Conservation (phyloP, 1,140 invertebrate genomes). For the Dinoponera quadriceps region DNA sequence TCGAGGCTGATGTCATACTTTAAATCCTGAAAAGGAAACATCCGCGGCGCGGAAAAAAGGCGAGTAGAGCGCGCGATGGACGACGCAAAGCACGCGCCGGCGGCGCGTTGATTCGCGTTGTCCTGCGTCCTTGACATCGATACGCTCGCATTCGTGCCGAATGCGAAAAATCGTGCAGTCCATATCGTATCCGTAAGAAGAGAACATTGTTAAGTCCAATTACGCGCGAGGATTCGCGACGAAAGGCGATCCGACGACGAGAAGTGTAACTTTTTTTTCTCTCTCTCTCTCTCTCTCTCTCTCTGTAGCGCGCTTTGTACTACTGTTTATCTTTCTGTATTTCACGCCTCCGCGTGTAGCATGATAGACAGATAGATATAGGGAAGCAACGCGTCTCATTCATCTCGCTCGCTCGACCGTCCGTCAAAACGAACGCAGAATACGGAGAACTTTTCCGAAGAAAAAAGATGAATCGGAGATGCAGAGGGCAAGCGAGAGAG, state of each 20-base stretch:
- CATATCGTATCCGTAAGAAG: slow-evolving; percentile 57
- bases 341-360: neutral
- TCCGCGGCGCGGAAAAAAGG: slow-evolving; percentile 38
- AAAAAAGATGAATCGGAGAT: neutral
- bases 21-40: slow-evolving; percentile 72
- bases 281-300: too few relatives aligned
- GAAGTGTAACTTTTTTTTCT: neutral
- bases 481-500: neutral
- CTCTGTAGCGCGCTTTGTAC: neutral
- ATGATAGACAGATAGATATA: too few relatives aligned
- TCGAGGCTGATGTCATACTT: slow-evolving; percentile 69
- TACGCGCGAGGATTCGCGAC: slow-evolving; percentile 32
- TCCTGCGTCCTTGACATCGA: slow-evolving; percentile 72
- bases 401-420: neutral
- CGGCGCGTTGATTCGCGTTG: slow-evolving; percentile 42
- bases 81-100: slow-evolving; percentile 24
- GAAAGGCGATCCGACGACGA: slow-evolving; percentile 1
- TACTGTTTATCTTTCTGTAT: neutral
- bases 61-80: slow-evolving; percentile 11
- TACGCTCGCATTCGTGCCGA: slow-evolving; percentile 42
- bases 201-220: slow-evolving; percentile 54
- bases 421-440: neutral
- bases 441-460: neutral
- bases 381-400: neutral
- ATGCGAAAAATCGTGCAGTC: slow-evolving; percentile 52